A percentile compares a stretch with the other conserved stretches of the same genome.
Conservation (phyloP, 2,113 vertebrate genomes). For the Maccullochella peelii region DNA sequence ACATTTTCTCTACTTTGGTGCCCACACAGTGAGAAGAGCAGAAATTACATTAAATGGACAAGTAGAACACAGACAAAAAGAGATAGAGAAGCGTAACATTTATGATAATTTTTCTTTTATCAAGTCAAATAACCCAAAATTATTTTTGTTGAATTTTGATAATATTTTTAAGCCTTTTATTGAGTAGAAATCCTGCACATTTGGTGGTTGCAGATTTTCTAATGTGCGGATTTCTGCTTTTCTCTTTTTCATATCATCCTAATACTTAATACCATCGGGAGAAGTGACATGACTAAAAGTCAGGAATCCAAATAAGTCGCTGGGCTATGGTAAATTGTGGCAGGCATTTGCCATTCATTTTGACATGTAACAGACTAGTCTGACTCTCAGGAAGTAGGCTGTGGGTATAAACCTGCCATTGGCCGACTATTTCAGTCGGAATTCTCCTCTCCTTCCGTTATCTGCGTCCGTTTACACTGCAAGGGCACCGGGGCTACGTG, state of each 20-base stretch:
- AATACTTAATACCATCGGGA: neutral
- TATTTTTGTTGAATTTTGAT: neutral
- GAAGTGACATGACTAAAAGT: neutral
- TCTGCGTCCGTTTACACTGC: no score
- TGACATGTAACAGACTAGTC: neutral
- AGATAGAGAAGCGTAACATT: neutral
- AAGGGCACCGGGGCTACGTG: no score
- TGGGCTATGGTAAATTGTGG: neutral
- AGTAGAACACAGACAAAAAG: neutral
- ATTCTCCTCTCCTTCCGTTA: no score
- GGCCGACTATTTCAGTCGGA: no score
- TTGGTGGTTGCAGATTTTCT: neutral
- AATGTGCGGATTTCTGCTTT: slow-evolving; percentile 7
- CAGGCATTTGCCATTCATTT: neutral
- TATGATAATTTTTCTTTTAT: neutral
- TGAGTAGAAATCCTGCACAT: neutral
- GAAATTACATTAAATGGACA: slow-evolving; percentile 13
- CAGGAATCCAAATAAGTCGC: neutral
- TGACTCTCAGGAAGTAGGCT: no score
- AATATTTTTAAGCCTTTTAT: neutral
- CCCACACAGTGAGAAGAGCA: neutral
- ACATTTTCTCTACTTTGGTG: slow-evolving; percentile 6
- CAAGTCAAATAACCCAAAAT: neutral
- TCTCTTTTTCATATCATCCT: neutral
- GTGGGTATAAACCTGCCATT: no score